A percentile compares a stretch with the other conserved stretches of the same genome.
phyloP scores from a whole-genome alignment of 2,888 invertebrate species.

The Lasioglossum villosulum region DNA sequence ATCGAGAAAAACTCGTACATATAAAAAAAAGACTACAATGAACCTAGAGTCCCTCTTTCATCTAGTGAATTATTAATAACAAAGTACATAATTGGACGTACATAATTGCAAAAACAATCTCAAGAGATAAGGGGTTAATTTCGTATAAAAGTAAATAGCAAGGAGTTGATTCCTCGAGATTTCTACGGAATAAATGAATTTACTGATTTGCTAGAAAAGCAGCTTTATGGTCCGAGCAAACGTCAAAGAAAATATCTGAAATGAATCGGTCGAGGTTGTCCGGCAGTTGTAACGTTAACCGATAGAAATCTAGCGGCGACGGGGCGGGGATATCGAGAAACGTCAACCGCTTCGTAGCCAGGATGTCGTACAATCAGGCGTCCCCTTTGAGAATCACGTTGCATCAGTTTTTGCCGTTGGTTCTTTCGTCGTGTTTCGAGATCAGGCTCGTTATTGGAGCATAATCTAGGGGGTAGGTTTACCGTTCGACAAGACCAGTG shows the following conservation, averaged over 20 bases:
- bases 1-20: background rate
- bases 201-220: background rate
- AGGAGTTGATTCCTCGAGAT: background rate
- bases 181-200: background rate
- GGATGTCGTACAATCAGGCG: slow-evolving; percentile 13
- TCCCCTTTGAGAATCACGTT: slow-evolving; percentile 22
- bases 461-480: slow-evolving; percentile 41
- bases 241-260: background rate
- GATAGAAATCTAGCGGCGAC: background rate
- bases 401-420: slow-evolving; percentile 30
- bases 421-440: slow-evolving; percentile 2
- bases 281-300: background rate
- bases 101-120: background rate
- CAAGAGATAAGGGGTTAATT: background rate
- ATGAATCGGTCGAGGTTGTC: background rate
- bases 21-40: background rate
- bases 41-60: background rate
- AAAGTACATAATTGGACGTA: background rate
- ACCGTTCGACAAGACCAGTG: slow-evolving; percentile 26
- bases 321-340: background rate
- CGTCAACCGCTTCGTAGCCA: slow-evolving; percentile 7
- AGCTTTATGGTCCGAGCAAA: background rate
- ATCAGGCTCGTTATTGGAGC: slow-evolving; percentile 32
- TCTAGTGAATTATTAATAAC: background rate
- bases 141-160: background rate